phyloP scores from a whole-genome alignment of 2,888 invertebrate genomes.

The Myopa testacea region DNA sequence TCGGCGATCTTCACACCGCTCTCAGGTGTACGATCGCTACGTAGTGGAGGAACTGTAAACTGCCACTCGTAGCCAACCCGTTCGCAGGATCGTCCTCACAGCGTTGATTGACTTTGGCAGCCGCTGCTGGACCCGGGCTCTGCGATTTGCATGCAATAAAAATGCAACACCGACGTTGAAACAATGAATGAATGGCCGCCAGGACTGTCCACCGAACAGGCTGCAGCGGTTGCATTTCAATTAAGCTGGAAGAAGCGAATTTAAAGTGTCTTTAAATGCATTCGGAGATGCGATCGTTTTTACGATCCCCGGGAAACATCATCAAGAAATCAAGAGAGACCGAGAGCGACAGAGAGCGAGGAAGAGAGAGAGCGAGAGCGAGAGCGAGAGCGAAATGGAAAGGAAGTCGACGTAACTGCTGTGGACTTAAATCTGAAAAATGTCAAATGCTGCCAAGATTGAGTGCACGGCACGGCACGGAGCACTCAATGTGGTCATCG shows the following conservation, averaged over 20 bases:
- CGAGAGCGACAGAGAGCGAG: neutral
- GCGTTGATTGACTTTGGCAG: constrained; percentile 41
- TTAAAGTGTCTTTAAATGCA: constrained; percentile 12
- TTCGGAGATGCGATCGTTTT: constrained; percentile 10
- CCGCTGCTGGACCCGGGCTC: constrained; percentile 18
- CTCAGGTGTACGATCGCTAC: neutral
- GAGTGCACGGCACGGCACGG: neutral
- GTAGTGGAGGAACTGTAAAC: constrained; percentile 18
- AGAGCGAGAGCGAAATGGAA: neutral
- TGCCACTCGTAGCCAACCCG: neutral
- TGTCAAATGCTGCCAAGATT: constrained; percentile 6
- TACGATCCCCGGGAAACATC: constrained; percentile 32
- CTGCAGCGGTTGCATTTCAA: constrained; percentile 42
- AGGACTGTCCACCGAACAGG: constrained; percentile 44
- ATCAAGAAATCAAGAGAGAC: neutral
- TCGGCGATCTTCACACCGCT: neutral
- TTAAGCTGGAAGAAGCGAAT: constrained; percentile 24
- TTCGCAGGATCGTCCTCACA: neutral
- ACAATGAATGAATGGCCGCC: constrained; percentile 38
- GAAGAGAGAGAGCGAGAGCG: neutral
- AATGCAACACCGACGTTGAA: constrained; percentile 4
- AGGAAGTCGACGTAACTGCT: constrained; percentile 1
- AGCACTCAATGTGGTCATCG: constrained; percentile 25
- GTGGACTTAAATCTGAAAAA: constrained; percentile 21
- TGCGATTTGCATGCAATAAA: constrained; percentile 45